These are phyloP conservation scores for Pseudopodoces humilis DNA, from an alignment of 2,113 vertebrate species.

Conservation along the genomic window DNA sequence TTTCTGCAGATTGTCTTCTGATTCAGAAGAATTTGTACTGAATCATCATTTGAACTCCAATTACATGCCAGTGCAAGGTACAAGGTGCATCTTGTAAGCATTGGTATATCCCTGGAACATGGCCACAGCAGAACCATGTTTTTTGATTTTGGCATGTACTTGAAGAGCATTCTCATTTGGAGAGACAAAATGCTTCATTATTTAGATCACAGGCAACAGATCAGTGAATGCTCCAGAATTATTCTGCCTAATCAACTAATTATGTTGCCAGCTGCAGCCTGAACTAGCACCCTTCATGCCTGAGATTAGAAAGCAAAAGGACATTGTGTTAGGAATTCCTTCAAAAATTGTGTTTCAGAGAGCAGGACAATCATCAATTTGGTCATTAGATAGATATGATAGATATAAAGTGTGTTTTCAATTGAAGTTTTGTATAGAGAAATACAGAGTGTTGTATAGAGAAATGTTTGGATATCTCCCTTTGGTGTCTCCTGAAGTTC, in stretches of 20 bases:
- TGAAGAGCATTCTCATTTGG: not conserved
- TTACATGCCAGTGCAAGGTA: not conserved
- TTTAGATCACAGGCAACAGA: not conserved
- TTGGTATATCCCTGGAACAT: not conserved
- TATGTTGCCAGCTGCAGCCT: conserved; percentile 7
- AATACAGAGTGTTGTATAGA: not conserved
- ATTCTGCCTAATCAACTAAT: conserved; percentile 1
- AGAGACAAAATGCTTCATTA: conserved; percentile 11
- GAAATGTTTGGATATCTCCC: not conserved
- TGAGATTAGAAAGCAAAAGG: not conserved
- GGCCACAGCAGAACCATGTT: not conserved
- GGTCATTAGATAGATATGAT: not conserved
- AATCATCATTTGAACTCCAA: not conserved
- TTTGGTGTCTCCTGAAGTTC: not conserved
- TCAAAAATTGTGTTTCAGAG: not conserved
- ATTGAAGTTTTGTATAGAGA: not conserved
- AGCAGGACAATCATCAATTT: not conserved
- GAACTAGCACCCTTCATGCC: not conserved
- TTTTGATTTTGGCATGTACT: not conserved
- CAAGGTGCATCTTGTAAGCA: not conserved
- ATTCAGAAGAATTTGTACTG: not conserved
- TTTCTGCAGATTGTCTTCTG: not conserved
- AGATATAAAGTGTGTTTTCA: not conserved
- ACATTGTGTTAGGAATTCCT: not conserved
- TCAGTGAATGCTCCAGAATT: not conserved